Conservation (phyloP, 2,888 invertebrate genomes). For the Spisula solida region DNA sequence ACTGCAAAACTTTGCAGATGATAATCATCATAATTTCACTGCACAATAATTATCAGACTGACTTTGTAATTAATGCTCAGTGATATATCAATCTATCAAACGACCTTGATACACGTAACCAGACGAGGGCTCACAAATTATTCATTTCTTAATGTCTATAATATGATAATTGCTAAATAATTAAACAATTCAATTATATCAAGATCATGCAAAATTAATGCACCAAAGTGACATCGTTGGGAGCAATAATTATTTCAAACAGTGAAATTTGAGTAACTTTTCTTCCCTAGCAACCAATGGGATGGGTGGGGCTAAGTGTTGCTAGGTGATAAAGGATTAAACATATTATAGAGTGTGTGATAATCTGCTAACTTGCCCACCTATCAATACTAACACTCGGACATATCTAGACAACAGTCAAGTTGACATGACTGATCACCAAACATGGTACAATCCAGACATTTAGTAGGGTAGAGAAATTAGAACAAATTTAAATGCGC, state of each 20-base stretch:
- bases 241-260: too few relatives aligned
- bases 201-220: too few relatives aligned
- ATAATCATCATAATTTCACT: not conserved
- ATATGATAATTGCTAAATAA: not conserved
- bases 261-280: not conserved
- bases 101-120: not conserved
- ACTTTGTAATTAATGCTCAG: not conserved
- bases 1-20: not conserved
- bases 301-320: not conserved
- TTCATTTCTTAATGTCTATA: not conserved
- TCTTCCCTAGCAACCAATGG: not conserved
- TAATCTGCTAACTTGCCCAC: constrained; percentile 4
- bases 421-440: not conserved
- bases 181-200: not conserved
- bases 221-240: too few relatives aligned
- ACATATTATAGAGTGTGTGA: not conserved
- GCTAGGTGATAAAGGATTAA: not conserved
- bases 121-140: not conserved
- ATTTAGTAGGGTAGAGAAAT: too few relatives aligned
- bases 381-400: constrained; percentile 2
- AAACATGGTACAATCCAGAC: too few relatives aligned
- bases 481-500: too few relatives aligned
- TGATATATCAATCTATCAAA: not conserved
- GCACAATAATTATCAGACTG: not conserved
- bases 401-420: constrained; percentile 2